Conservation (phyloP, 2,888 invertebrate genomes). For the Tridacna crocea region DNA sequence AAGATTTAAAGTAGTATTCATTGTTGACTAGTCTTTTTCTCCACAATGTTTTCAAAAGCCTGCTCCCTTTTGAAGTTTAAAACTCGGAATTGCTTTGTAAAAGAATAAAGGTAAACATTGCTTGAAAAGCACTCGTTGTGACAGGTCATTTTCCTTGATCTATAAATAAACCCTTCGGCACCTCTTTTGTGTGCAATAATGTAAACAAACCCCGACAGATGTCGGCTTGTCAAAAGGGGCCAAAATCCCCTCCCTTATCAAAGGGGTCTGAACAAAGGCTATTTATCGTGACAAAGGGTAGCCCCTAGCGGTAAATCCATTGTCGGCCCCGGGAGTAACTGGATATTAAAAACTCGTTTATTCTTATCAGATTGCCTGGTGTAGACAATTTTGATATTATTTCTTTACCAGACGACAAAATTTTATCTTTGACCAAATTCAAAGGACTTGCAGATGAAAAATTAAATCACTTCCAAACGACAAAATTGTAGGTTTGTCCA, state of each 20-base stretch:
- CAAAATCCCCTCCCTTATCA: conserved; percentile 20
- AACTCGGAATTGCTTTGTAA: background rate
- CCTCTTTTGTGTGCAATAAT: conserved; percentile 11
- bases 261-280: conserved; percentile 21
- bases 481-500: background rate
- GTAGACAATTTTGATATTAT: background rate
- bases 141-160: background rate
- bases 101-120: background rate
- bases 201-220: conserved; percentile 45
- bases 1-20: too few species aligned
- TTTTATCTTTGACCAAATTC: background rate
- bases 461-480: background rate
- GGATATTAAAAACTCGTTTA: conserved; percentile 8
- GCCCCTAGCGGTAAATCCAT: conserved; percentile 31
- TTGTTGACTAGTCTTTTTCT: too few species aligned
- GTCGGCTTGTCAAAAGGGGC: conserved; percentile 23
- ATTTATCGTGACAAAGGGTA: conserved; percentile 1
- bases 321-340: conserved; percentile 14
- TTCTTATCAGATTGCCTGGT: conserved; percentile 12
- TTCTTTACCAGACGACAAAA: background rate
- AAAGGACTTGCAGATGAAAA: background rate
- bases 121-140: background rate
- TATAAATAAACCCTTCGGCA: conserved; percentile 6
- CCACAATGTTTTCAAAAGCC: background rate
- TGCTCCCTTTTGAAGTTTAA: background rate